Conservation (phyloP, 1,140 invertebrate species). For the Drosophila kanapiae region DNA sequence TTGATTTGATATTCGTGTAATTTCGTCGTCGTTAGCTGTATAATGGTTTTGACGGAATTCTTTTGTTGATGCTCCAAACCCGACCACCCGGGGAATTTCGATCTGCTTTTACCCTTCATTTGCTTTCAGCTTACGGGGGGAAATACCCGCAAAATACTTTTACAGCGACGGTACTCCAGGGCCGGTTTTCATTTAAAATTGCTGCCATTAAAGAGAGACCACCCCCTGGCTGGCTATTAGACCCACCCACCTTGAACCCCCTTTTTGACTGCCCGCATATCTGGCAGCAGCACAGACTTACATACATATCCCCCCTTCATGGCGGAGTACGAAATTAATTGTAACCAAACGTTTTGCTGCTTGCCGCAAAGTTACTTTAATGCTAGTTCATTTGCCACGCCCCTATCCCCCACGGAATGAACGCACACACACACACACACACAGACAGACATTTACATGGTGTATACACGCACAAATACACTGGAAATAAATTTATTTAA, state of each 20-base stretch:
- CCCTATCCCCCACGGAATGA: conserved; percentile 36
- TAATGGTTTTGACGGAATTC: conserved; percentile 22
- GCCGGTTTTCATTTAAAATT: conserved; percentile 54
- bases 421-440: conserved; percentile 15
- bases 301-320: background rate
- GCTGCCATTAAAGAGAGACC: conserved; percentile 40
- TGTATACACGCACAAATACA: conserved; percentile 29
- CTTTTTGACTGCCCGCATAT: background rate
- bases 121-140: background rate
- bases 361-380: conserved; percentile 74
- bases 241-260: background rate
- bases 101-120: conserved; percentile 29
- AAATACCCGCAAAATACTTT: conserved; percentile 33
- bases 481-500: background rate
- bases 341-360: conserved; percentile 73
- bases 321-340: conserved; percentile 72
- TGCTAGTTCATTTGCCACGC: conserved; percentile 75
- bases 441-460: conserved; percentile 10
- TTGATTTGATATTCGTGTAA: conserved; percentile 42
- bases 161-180: conserved; percentile 19
- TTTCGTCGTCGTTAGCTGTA: conserved; percentile 15
- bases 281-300: conserved; percentile 2
- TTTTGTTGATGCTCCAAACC: conserved; percentile 14
- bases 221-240: conserved; percentile 23
- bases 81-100: conserved; percentile 7